Base-by-base conservation (phyloP, 37 sponge, comb jelly and placozoan species). In the Cliona cf. orientalis region DNA sequence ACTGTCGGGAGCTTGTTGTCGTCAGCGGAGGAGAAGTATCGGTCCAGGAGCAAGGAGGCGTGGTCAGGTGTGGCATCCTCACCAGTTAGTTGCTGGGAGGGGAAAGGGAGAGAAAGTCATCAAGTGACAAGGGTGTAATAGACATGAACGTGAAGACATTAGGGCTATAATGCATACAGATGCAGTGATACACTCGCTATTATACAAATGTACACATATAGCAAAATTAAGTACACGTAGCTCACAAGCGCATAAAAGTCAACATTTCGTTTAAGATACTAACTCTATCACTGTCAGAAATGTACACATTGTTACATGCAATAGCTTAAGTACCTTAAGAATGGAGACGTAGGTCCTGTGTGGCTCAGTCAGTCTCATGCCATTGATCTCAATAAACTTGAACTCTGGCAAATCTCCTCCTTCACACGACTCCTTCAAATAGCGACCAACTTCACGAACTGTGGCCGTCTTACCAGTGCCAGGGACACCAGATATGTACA, bases 381-480 rank as follows among this genome's bases (percentile, higher is more conserved):
- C 99, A 66, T 98, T 98, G 53, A 98, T 71, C 71, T 96, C 93
- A 17, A 96, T 79, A 71, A 93, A 94, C 71, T 89, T 84, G 72
- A 94, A 98, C 5, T 75, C 32, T 0, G 88, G 87, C 9, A 97
- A 29, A 11, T 76, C 46, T 0, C 76, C 84, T 0, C 76, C 89
- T 11, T 87, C 75, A 19, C 68, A 86, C 28, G 78, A 82, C 45
- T 74, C 74, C 17, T 69, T 75, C 64, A 97, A 82, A 44, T 83
- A 71, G 25, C 60, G 33, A 28, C 91, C 46, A 33, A 89, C 97
- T 56, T 91, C 95, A 11, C 61, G 83, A 32, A 96, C 91, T n/a
- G 99, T 98, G 2, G 99, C 99, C 0, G 99, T 98, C 87, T 98
- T 98, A 2, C 99, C 99, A 38, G 94, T 91, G 1, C 97, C 97